A percentile compares a stretch with the other conserved stretches of the same genome.
These are phyloP conservation scores for Clepsis dumicolana DNA, from an alignment of 2,888 invertebrate genomes.

Conservation along the genomic window DNA sequence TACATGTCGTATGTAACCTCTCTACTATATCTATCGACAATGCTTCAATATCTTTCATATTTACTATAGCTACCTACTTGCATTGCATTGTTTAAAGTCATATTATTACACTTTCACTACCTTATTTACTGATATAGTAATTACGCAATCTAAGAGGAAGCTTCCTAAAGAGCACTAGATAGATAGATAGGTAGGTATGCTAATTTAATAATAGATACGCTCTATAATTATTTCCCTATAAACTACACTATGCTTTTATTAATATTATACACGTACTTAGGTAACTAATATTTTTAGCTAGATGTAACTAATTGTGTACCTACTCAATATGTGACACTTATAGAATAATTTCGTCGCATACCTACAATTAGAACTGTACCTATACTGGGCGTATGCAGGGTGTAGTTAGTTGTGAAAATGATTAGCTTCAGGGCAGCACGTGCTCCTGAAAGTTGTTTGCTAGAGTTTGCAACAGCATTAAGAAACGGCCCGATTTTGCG, in stretches of 20 bases:
- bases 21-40: no score
- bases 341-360: neutral
- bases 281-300: neutral
- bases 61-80: neutral
- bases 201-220: neutral
- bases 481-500: conserved; percentile 42
- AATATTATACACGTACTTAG: neutral
- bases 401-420: neutral
- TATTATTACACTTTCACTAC: conserved; percentile 16
- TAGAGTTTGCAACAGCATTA: conserved; percentile 34
- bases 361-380: neutral
- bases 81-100: neutral
- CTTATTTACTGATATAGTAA: neutral
- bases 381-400: neutral
- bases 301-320: no score
- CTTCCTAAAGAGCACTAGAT: neutral
- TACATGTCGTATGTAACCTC: neutral
- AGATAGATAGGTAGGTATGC: neutral
- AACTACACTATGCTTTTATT: neutral
- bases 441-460: conserved; percentile 40
- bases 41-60: neutral
- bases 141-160: conserved; percentile 15
- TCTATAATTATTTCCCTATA: neutral
- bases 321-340: neutral
- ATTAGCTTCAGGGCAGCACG: conserved; percentile 33